These are phyloP conservation scores for Epistrophella euchroma DNA, from an alignment of 2,888 invertebrate species.

Conservation along the genomic window DNA sequence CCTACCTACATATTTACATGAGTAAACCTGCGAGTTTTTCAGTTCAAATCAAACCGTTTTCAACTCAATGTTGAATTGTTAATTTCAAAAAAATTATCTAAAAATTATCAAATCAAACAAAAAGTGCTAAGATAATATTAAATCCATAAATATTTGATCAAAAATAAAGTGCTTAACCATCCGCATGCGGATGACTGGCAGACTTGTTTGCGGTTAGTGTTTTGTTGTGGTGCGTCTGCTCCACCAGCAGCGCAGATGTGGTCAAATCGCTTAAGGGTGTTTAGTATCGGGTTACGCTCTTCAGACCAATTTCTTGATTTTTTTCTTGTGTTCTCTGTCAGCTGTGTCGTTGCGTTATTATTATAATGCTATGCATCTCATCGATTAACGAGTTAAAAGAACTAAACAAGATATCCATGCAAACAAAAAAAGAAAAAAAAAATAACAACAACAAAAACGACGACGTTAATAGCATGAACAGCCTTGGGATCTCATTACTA, in stretches of 20 bases:
- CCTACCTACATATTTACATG: not conserved
- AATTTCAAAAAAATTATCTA: not conserved
- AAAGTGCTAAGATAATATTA: slow-evolving; percentile 47
- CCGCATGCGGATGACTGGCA: slow-evolving; percentile 37
- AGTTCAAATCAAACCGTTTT: not conserved
- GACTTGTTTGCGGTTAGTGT: slow-evolving; percentile 53
- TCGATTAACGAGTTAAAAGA: slow-evolving; percentile 60
- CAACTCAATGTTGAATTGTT: not conserved
- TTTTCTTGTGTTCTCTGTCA: slow-evolving; percentile 40
- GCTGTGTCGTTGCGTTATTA: slow-evolving; percentile 60
- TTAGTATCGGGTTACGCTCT: slow-evolving; percentile 71
- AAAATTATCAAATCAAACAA: slow-evolving; percentile 15
- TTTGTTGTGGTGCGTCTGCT: slow-evolving; percentile 32
- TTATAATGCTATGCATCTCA: slow-evolving; percentile 45
- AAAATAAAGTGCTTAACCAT: slow-evolving; percentile 45
- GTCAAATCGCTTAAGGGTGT: slow-evolving; percentile 68
- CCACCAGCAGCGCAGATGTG: slow-evolving; percentile 53
- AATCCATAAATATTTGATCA: slow-evolving; percentile 28
- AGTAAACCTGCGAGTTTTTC: slow-evolving; percentile 1
- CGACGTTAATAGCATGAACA: slow-evolving; percentile 34
- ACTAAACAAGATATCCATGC: slow-evolving; percentile 23
- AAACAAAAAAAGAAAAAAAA: slow-evolving; percentile 6
- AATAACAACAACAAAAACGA: slow-evolving; percentile 22
- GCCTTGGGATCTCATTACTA: slow-evolving; percentile 74
- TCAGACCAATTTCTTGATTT: slow-evolving; percentile 28